Conservation (phyloP, 2,888 invertebrate genomes). For the Caenorhabditis sp. region DNA sequence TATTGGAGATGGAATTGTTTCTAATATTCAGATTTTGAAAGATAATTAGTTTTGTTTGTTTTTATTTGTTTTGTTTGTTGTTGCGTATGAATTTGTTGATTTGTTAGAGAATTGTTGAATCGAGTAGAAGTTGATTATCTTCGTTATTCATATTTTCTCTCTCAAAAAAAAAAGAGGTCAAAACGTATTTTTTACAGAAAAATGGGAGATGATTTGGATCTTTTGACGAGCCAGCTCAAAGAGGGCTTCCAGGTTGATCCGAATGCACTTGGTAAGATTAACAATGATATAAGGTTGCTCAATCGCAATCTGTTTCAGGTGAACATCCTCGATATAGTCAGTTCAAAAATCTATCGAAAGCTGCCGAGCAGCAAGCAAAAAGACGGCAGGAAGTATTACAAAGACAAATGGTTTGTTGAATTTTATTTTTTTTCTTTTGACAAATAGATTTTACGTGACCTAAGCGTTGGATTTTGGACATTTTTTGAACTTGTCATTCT, state of each 20-base stretch:
- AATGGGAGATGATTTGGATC: slow-evolving; percentile 34
- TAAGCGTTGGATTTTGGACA: no score
- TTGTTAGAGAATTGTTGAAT: not conserved
- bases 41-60: slow-evolving; percentile 9
- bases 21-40: slow-evolving; percentile 11
- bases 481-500: no score
- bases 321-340: slow-evolving; percentile 53
- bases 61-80: slow-evolving; percentile 11
- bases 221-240: slow-evolving; percentile 16
- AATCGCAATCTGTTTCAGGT: slow-evolving; percentile 28
- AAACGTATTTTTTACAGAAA: not conserved
- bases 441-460: no score
- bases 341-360: slow-evolving; percentile 48
- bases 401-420: slow-evolving; percentile 12
- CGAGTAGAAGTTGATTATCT: no score
- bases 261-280: slow-evolving; percentile 30
- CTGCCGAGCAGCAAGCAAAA: slow-evolving; percentile 55
- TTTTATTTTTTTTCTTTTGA: no score
- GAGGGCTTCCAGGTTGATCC: slow-evolving; percentile 46
- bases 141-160: not conserved
- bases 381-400: slow-evolving; percentile 57
- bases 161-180: not conserved
- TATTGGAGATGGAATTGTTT: slow-evolving; percentile 45
- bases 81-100: not conserved
- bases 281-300: not conserved